A percentile compares a stretch with the other conserved stretches of the same genome.
These are phyloP conservation scores for Phymorhynchus buccinoides DNA, from an alignment of 1,140 invertebrate genomes.

Conservation along the genomic window DNA sequence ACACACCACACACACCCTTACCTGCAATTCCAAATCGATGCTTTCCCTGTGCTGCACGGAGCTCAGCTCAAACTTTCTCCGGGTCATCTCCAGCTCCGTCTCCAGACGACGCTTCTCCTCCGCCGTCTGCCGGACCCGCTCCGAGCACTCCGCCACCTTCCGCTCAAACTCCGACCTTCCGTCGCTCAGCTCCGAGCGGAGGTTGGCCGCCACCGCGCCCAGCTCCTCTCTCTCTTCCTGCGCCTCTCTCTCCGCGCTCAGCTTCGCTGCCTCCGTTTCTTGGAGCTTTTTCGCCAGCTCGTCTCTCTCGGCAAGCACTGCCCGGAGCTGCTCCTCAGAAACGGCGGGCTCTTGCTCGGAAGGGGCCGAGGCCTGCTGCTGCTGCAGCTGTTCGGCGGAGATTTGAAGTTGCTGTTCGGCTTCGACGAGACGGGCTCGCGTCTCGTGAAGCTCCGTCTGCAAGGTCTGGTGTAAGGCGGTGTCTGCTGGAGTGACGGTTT, in stretches of 20 bases:
- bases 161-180: slow-evolving; percentile 18
- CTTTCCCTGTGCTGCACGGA: slow-evolving; percentile 65
- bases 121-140: slow-evolving; percentile 37
- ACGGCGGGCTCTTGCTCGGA: no score
- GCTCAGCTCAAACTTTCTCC: slow-evolving; percentile 64
- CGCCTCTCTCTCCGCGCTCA: slow-evolving; percentile 63
- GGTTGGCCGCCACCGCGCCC: not conserved
- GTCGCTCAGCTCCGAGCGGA: slow-evolving; percentile 57
- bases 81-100: slow-evolving; percentile 62
- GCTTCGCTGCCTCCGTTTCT: slow-evolving; percentile 66
- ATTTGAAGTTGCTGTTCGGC: slow-evolving; percentile 35
- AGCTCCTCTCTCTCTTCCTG: slow-evolving; percentile 46
- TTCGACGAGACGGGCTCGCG: slow-evolving; percentile 48
- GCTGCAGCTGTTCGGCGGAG: slow-evolving; percentile 43
- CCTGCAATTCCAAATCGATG: slow-evolving; percentile 64
- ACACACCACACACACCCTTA: slow-evolving; percentile 40
- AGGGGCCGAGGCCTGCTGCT: not conserved
- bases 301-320: slow-evolving; percentile 42
- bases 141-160: slow-evolving; percentile 14
- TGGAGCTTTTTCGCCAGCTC: slow-evolving; percentile 45
- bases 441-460: slow-evolving; percentile 54
- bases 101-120: slow-evolving; percentile 62
- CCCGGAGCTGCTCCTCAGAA: no score
- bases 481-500: not conserved
- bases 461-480: slow-evolving; percentile 50